phyloP scores from a whole-genome alignment of 2,797 vertebrate genomes.

The Ibycter americanus region DNA sequence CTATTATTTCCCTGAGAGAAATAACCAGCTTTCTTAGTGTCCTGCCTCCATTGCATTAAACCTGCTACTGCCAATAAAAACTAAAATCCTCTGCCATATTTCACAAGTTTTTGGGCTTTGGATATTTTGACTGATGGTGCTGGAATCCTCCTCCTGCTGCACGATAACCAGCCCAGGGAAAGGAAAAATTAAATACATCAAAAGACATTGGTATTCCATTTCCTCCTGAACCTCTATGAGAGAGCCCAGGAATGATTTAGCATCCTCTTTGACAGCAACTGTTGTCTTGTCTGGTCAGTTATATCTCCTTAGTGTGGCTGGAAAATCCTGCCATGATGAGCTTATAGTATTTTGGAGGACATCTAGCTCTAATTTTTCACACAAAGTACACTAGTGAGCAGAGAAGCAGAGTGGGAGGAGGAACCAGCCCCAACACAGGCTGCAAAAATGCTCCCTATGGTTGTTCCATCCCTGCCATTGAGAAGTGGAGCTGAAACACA shows the following conservation, averaged over 20 bases:
- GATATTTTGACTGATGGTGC: background rate
- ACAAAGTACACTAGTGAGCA: rapidly evolving
- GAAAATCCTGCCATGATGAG: background rate
- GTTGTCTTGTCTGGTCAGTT: background rate
- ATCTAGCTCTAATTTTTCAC: background rate
- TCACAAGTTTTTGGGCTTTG: background rate
- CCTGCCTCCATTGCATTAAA: background rate
- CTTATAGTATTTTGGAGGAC: rapidly evolving
- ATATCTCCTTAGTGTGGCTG: background rate
- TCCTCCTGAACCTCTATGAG: rapidly evolving
- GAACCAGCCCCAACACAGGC: rapidly evolving
- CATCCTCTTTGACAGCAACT: background rate
- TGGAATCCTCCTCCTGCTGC: background rate
- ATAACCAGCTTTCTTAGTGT: background rate
- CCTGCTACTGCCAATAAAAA: background rate
- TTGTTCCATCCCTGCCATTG: rapidly evolving
- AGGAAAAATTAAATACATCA: background rate
- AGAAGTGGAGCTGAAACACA: rapidly evolving
- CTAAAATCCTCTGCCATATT: background rate
- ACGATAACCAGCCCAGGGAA: background rate
- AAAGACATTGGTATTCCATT: background rate
- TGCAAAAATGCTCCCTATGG: rapidly evolving
- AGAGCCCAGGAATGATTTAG: background rate
- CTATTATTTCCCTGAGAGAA: background rate
- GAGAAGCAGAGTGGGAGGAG: background rate